These are phyloP conservation scores for Dromococcyx pavoninus DNA, from an alignment of 2,797 vertebrate genomes.

Conservation along the genomic window DNA sequence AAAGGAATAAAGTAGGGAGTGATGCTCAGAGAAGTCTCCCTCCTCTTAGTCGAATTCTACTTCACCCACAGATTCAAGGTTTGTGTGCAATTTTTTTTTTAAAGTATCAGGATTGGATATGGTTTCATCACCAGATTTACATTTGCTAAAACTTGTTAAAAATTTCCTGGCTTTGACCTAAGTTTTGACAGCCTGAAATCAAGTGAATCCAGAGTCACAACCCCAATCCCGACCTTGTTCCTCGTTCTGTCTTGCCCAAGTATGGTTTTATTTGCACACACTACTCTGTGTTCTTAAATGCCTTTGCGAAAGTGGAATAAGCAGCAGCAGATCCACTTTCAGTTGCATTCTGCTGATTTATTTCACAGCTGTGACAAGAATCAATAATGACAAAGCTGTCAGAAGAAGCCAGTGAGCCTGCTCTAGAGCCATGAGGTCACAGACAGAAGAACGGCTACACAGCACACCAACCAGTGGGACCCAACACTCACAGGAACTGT, in stretches of 20 bases:
- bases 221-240: neutral
- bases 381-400: neutral
- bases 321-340: neutral
- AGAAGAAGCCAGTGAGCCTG: neutral
- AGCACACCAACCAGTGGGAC: neutral
- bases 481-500: neutral
- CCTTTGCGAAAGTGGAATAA: neutral
- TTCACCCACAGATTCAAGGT: neutral
- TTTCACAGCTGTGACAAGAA: neutral
- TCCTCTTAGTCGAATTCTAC: neutral
- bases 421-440: neutral
- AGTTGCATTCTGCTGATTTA: neutral
- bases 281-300: neutral
- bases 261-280: accelerated
- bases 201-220: neutral
- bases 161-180: neutral
- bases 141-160: neutral
- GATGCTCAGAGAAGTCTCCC: neutral
- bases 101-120: neutral
- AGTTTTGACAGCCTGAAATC: neutral
- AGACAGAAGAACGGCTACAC: neutral
- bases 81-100: neutral
- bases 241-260: neutral
- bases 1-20: neutral
- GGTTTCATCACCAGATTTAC: neutral